phyloP scores from a whole-genome alignment of 1,140 invertebrate species.

The Drosophila ironensis region DNA sequence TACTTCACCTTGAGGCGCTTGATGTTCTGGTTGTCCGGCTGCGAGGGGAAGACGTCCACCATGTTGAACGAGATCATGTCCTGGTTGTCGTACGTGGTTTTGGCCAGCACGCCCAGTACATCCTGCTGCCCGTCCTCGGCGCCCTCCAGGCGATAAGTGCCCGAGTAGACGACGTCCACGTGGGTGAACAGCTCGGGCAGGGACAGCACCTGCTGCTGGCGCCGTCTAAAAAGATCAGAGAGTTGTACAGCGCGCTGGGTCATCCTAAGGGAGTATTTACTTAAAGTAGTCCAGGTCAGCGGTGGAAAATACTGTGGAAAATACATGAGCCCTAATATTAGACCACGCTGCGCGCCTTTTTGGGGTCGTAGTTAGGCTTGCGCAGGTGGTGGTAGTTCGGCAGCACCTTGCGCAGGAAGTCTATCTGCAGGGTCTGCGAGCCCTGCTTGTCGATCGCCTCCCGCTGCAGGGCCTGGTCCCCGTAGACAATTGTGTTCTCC shows the following conservation, averaged over 20 bases:
- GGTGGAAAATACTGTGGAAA: too few relatives aligned
- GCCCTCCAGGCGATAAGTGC: slow-evolving; percentile 83
- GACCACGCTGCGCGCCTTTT: slow-evolving; percentile 73
- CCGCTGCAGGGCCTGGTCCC: slow-evolving; percentile 89
- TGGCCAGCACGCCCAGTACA: slow-evolving; percentile 79
- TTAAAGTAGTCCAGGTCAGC: too few relatives aligned
- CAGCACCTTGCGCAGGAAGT: slow-evolving; percentile 94
- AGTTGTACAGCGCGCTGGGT: too few relatives aligned
- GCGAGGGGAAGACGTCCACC: slow-evolving; percentile 63
- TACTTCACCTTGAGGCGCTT: slow-evolving; percentile 82
- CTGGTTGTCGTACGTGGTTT: slow-evolving; percentile 83
- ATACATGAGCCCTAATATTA: slow-evolving; percentile 57
- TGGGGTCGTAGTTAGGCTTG: slow-evolving; percentile 85
- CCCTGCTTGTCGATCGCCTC: slow-evolving; percentile 93
- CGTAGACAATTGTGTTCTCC: slow-evolving; percentile 96
- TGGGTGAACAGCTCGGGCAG: slow-evolving; percentile 90
- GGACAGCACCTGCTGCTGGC: slow-evolving; percentile 86
- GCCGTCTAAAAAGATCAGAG: slow-evolving; percentile 64
- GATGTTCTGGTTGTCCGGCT: slow-evolving; percentile 63
- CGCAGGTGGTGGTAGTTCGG: slow-evolving; percentile 96
- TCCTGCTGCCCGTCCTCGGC: slow-evolving; percentile 67
- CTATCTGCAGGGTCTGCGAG: slow-evolving; percentile 94
- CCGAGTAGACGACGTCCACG: slow-evolving; percentile 86
- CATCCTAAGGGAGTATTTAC: too few relatives aligned
- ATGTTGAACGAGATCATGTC: slow-evolving; percentile 68